Conservation (phyloP, 2,888 invertebrate species). For the Cremastinae sp. region DNA sequence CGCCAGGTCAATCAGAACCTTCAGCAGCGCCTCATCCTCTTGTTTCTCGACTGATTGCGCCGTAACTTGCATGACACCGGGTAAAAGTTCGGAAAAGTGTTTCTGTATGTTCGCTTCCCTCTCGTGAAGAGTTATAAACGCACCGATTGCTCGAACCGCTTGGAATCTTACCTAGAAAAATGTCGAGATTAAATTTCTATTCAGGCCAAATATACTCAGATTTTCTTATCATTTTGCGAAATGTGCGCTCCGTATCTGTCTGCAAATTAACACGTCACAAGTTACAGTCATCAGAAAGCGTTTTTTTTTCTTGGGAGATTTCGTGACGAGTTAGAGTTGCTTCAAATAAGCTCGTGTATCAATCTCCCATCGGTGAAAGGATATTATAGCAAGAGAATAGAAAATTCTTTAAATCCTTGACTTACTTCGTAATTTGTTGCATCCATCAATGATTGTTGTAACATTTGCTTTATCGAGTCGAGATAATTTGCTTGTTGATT, state of each 20-base stretch:
- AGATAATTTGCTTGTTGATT: slow-evolving; percentile 95
- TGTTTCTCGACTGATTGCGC: slow-evolving; percentile 91
- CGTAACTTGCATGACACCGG: slow-evolving; percentile 88
- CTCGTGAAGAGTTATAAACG: slow-evolving; percentile 95
- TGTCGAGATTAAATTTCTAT: slow-evolving; percentile 5
- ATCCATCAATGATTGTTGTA: slow-evolving; percentile 90
- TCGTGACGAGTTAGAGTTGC: slow-evolving; percentile 76
- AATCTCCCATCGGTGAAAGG: slow-evolving; percentile 65
- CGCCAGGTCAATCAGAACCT: slow-evolving; percentile 96
- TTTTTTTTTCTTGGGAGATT: slow-evolving; percentile 78
- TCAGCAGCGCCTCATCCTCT: slow-evolving; percentile 94
- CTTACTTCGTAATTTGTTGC: slow-evolving; percentile 86
- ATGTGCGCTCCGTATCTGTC: slow-evolving; percentile 84
- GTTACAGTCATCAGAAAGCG: slow-evolving; percentile 83
- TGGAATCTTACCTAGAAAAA: slow-evolving; percentile 85
- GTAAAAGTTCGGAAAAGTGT: slow-evolving; percentile 92
- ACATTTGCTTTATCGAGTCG: slow-evolving; percentile 96
- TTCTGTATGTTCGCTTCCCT: slow-evolving; percentile 95
- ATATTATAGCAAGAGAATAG: not conserved
- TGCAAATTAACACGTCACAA: slow-evolving; percentile 82
- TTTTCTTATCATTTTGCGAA: slow-evolving; percentile 23
- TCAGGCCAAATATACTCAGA: not conserved
- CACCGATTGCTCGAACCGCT: slow-evolving; percentile 91
- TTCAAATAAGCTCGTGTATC: slow-evolving; percentile 73
- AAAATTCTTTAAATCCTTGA: slow-evolving; percentile 67